Evolutionary conservation across 2,113 vertebrate genomes (phyloP), one percentile per base, ranked within the genome.

Genomic region (Lophochroa leadbeateri): DNA sequence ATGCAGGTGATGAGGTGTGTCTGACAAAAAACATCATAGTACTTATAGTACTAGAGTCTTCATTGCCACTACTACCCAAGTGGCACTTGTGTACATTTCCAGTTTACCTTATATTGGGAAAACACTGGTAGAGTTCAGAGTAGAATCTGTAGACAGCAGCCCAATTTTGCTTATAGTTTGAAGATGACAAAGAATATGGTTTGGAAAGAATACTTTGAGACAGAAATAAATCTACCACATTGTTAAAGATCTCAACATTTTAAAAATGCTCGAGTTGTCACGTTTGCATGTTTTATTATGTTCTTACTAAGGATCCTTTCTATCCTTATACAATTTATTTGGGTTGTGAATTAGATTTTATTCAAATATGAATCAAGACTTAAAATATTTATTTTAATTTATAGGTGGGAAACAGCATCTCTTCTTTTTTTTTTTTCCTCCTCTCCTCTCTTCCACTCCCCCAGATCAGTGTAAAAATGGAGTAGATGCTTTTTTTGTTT

Each of bases 1-100:
- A 94, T 5, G 50, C 92, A 3, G 97, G 96, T 5, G 97, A 99
- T 43, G 98, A 99, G 99, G 99, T 99, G 97, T 65, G 82, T 39
- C 25, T 20, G 31, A 23, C 50, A 37, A 47, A 55, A 77, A 69
- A 1, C 6, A 17, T n/a, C 17, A 13, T 6, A 58, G 11, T 53
- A 5, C 49, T 19, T 18, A 13, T 6, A 58, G 11, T 53, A 5
- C 49, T 19, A 20, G 63, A 67, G n/a, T 72, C 14, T 52, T 85
- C 20, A 17, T 31, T 67, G 49, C 31, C 16, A 5, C 17, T 61
- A 2, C 24, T 83, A n/a, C 17, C 27, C 25, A 17, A 61, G 35
- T 27, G 27, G 12, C 47, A 21, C 6, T 58, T 79, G 8, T 17
- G 16, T 70, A 28, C 8, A 1, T 91, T 71, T 39, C 33, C 21